Conservation (phyloP, 1,140 invertebrate species). For the Procambarus clarkii region DNA sequence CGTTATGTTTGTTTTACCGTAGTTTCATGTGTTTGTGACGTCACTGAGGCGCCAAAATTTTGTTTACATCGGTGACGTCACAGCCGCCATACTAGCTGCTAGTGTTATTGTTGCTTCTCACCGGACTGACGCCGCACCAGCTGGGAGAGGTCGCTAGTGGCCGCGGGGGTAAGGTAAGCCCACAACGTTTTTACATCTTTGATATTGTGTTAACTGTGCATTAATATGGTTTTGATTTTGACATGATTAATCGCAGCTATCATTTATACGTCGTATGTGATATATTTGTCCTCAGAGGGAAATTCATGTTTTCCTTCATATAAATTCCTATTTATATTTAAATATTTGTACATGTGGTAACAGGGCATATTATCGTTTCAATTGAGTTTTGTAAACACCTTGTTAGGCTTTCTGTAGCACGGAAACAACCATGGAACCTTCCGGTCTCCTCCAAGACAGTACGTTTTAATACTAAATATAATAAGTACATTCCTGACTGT, state of each 20-base stretch:
- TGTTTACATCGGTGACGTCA: constrained; percentile 27
- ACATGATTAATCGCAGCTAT: not conserved
- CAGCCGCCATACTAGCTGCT: constrained; percentile 15
- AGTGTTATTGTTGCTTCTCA: constrained; percentile 15
- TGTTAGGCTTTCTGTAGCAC: too few relatives aligned
- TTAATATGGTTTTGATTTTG: not conserved
- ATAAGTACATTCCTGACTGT: too few relatives aligned
- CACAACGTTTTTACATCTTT: not conserved
- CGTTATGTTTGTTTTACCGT: constrained; percentile 16
- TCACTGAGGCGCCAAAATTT: constrained; percentile 26
- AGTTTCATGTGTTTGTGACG: constrained; percentile 35
- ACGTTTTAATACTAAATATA: too few relatives aligned
- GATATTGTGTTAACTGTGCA: not conserved
- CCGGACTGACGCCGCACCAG: not conserved
- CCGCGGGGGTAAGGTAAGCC: constrained; percentile 23
- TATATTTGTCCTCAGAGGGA: too few relatives aligned
- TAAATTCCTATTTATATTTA: too few relatives aligned
- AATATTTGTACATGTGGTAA: too few relatives aligned
- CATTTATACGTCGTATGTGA: not conserved
- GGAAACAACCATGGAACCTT: too few relatives aligned
- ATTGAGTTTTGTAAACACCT: too few relatives aligned
- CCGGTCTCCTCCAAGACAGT: too few relatives aligned
- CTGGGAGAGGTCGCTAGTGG: not conserved
- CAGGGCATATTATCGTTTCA: too few relatives aligned
- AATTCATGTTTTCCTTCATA: too few relatives aligned